Base-by-base conservation (phyloP, 2,888 invertebrate genomes). In the Drosophila maculinotata region DNA sequence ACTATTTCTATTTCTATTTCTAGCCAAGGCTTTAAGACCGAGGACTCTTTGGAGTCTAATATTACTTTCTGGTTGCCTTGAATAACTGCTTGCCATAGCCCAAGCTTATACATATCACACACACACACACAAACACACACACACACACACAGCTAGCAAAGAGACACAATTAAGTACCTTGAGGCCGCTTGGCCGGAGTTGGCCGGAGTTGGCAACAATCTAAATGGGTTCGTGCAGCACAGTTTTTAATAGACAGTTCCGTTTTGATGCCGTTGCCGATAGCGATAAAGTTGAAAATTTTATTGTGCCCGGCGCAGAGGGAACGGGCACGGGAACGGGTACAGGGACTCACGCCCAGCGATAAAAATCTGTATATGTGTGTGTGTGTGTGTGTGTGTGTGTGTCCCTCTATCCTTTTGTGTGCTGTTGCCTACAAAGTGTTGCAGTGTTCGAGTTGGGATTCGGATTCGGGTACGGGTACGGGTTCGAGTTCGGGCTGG, bases 221-320 rank as follows among this genome's bases (percentile, higher is more conserved):
- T 49, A 69, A 71, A 69, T 63, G 64, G 26, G 52, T 69, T 64
- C 63, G 63, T 57, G 70, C 56, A 39, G 30, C 35, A 20, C 33
- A 23, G 45, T 60, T 49, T 39, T 71, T 68, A 75, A 86, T 86
- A 83, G 87, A 83, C 78, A 77, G 80, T 86, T 83, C 84, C 80
- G 87, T 86, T 76, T 67, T 38, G 75, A 75, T 79, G 75, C 54
- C 71, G 25, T 39, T 41, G 54, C 30, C 75, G 81, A 79, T 76
- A 62, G 42, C 74, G 87, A 86, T 86, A 83, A 81, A 81, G 71
- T 86, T 69, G 65, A 77, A 75, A 71, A 67, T 83, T 83, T 81
- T 83, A 86, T 77, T 77, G 65, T 65, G 23, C 26, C 39, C 39
- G 42, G 23, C 28, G n/a, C 10, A 28, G 31, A 20, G n/a, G n/a